Evolutionary conservation across 2,888 invertebrate species (phyloP).

Genomic region (Cephus nigrinus): DNA sequence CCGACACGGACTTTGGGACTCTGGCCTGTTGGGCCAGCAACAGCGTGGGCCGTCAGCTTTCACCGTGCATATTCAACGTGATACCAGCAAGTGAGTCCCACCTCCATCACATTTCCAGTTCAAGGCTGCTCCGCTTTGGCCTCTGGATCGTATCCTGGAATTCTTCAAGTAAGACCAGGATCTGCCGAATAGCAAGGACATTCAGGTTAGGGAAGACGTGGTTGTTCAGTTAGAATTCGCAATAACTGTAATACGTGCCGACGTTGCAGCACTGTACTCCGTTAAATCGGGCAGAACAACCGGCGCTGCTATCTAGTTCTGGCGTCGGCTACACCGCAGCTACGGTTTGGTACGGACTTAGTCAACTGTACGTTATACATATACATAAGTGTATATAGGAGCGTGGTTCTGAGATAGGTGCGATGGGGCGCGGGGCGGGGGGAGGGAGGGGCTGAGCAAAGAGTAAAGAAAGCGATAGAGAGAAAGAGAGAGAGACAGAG

Average conservation of each 20-base stretch:
- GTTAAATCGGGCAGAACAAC: slow-evolving; percentile 41
- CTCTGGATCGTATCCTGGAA: no score
- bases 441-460: neutral
- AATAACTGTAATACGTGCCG: slow-evolving; percentile 10
- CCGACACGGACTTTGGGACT: slow-evolving; percentile 79
- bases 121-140: no score
- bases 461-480: neutral
- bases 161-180: no score
- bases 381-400: no score
- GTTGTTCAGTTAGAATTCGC: neutral
- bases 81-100: slow-evolving; percentile 80
- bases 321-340: slow-evolving; percentile 1
- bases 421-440: fast-evolving
- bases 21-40: slow-evolving; percentile 91
- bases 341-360: no score
- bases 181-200: no score
- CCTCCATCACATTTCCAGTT: neutral
- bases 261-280: slow-evolving; percentile 35
- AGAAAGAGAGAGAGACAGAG: no score
- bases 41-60: slow-evolving; percentile 82
- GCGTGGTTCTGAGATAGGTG: neutral
- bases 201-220: no score
- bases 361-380: no score
- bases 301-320: slow-evolving; percentile 21
- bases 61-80: slow-evolving; percentile 85